phyloP scores from a whole-genome alignment of 1,140 invertebrate species.

The Ladona fulva region DNA sequence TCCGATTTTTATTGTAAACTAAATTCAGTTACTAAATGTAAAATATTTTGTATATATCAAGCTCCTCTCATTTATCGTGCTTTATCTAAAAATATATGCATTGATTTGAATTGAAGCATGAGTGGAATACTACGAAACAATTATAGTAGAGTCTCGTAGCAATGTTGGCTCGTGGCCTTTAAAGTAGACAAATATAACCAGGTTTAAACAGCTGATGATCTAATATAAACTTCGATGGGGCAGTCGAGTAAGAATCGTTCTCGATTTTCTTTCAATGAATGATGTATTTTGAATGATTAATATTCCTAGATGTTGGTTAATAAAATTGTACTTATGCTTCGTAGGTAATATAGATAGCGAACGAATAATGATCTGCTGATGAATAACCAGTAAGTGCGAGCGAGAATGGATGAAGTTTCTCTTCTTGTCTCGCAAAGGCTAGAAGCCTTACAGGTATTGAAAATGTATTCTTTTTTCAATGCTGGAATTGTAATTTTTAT shows the following conservation, averaged over 20 bases:
- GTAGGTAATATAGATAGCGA: neutral
- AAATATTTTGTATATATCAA: too few relatives aligned
- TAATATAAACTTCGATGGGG: conserved; percentile 1
- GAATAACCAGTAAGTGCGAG: neutral
- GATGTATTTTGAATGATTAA: too few relatives aligned
- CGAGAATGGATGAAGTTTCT: conserved; percentile 10
- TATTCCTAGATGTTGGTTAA: too few relatives aligned
- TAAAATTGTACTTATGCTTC: neutral
- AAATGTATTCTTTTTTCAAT: neutral
- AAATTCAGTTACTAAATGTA: too few relatives aligned
- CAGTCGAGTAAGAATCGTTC: neutral
- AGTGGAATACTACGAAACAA: too few relatives aligned
- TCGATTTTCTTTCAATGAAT: too few relatives aligned
- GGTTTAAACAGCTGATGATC: conserved; percentile 9
- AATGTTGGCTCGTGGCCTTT: neutral
- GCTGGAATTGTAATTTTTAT: too few relatives aligned
- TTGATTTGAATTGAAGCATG: too few relatives aligned
- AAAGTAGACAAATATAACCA: neutral
- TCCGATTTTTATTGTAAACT: too few relatives aligned
- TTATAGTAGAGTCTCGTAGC: neutral
- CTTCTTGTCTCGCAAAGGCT: conserved; percentile 12
- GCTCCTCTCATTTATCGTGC: too few relatives aligned
- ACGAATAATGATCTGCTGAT: neutral
- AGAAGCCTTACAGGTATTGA: neutral
- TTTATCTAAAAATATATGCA: too few relatives aligned